Percentiles rank a stretch among this genome's conserved stretches.
Evolutionary conservation across 2,888 invertebrate species (phyloP).

Genomic region (Teinopalpus imperialis): DNA sequence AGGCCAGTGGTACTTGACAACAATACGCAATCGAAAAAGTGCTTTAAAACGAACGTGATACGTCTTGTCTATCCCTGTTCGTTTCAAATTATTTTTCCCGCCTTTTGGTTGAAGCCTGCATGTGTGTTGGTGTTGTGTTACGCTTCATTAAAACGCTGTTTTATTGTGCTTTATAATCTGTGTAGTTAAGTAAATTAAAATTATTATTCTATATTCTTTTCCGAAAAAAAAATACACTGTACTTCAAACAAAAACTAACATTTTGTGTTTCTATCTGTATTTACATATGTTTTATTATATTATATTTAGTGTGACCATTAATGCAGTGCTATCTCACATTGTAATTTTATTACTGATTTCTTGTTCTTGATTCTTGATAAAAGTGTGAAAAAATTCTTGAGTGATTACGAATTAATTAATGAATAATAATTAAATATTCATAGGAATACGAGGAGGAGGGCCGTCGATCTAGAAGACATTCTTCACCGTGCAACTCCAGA

Average conservation of each 20-base stretch:
- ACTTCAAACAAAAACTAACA: no score
- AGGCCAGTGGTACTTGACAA: slow-evolving; percentile 5
- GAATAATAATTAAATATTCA: slow-evolving; percentile 26
- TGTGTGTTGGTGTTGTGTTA: slow-evolving; percentile 18
- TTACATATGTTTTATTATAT: no score
- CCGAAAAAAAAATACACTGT: no score
- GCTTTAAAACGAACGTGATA: slow-evolving; percentile 7
- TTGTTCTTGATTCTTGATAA: no score
- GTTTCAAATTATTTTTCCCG: slow-evolving; percentile 21
- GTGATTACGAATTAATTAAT: not conserved
- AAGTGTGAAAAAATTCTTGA: no score
- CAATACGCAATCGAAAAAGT: slow-evolving; percentile 14
- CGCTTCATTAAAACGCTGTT: slow-evolving; percentile 3
- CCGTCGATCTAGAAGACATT: slow-evolving; percentile 83
- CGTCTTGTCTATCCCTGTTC: slow-evolving; percentile 16
- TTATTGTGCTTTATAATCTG: not conserved
- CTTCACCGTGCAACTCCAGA: slow-evolving; percentile 86
- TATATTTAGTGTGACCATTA: no score
- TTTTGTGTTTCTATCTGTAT: no score
- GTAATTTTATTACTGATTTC: no score
- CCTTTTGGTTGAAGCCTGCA: slow-evolving; percentile 15
- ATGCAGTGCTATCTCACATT: no score
- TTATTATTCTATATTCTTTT: no score
- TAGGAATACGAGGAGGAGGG: slow-evolving; percentile 88
- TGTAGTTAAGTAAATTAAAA: not conserved